A percentile compares a stretch with the other conserved stretches of the same genome.
Conservation (phyloP, 2,888 invertebrate genomes). For the Leptarthrus brevirostris region DNA sequence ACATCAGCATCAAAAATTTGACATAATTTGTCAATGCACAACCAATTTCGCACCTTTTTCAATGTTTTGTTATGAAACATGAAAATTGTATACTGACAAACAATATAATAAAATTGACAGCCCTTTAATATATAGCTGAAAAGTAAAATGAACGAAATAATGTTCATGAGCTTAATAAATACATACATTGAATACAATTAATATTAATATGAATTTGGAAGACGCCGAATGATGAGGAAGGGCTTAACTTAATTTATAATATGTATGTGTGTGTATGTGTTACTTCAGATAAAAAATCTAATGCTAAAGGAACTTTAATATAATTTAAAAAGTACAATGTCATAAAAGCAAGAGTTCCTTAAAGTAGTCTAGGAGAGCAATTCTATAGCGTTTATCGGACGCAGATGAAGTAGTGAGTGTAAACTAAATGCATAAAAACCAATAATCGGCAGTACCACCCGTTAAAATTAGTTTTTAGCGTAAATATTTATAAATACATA, state of each 20-base stretch:
- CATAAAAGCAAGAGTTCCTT: slow-evolving; percentile 40
- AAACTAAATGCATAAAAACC: slow-evolving; percentile 43
- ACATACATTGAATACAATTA: neutral
- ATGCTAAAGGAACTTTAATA: slow-evolving; percentile 47
- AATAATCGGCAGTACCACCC: slow-evolving; percentile 29
- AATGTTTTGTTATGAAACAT: no score
- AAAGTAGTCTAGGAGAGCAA: slow-evolving; percentile 24
- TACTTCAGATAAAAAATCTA: slow-evolving; percentile 30
- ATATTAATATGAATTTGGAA: slow-evolving; percentile 35
- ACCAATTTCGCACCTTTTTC: no score
- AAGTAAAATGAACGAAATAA: neutral
- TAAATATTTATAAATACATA: slow-evolving; percentile 46
- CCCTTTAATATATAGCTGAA: neutral
- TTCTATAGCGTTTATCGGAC: slow-evolving; percentile 11
- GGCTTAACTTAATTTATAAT: slow-evolving; percentile 27
- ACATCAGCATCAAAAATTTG: no score
- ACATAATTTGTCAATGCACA: no score
- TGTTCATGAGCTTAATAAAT: slow-evolving; percentile 29
- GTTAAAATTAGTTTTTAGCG: slow-evolving; percentile 42
- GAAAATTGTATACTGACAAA: neutral
- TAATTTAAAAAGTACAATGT: slow-evolving; percentile 39
- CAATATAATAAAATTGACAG: slow-evolving; percentile 7
- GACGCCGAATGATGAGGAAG: slow-evolving; percentile 33
- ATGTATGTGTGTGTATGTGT: neutral
- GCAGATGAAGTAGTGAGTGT: slow-evolving; percentile 5